phyloP scores from a whole-genome alignment of 2,797 vertebrate species.

The Gallinago solitaria region DNA sequence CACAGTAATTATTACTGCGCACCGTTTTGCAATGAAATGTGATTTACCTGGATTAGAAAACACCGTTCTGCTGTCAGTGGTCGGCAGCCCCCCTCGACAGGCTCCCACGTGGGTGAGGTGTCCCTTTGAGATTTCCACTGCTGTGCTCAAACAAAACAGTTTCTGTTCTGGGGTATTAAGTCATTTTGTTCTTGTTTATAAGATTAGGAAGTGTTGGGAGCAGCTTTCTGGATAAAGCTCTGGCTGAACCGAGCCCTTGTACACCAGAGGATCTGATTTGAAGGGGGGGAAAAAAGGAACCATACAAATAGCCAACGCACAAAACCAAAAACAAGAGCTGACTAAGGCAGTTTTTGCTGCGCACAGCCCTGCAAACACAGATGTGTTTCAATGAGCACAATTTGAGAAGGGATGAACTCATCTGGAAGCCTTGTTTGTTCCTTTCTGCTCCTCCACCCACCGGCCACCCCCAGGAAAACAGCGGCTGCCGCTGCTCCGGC shows the following conservation, averaged over 20 bases:
- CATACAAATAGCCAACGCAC: conserved; percentile 41
- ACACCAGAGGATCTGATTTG: conserved; percentile 39
- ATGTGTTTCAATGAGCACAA: conserved; percentile 35
- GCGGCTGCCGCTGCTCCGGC: fast-evolving
- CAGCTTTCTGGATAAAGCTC: conserved; percentile 53
- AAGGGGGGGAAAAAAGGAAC: conserved; percentile 9
- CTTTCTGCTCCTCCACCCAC: conserved; percentile 44
- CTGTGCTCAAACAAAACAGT: conserved; percentile 52
- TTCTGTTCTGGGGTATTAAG: conserved; percentile 66
- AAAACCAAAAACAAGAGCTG: conserved; percentile 37
- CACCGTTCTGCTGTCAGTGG: conserved; percentile 58
- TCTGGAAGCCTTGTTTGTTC: conserved; percentile 53
- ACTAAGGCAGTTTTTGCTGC: conserved; percentile 4
- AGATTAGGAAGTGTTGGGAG: conserved; percentile 57
- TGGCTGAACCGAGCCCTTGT: conserved; percentile 52
- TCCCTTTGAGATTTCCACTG: conserved; percentile 46
- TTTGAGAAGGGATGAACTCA: conserved; percentile 50
- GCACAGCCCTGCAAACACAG: conserved; percentile 49
- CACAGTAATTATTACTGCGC: conserved; percentile 47
- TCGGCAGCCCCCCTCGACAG: conserved; percentile 19
- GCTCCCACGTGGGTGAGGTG: background rate
- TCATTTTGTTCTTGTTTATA: conserved; percentile 50
- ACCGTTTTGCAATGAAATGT: conserved; percentile 52
- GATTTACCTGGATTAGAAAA: conserved; percentile 58
- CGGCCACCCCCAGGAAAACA: conserved; percentile 1